Evolutionary conservation across 1,140 invertebrate genomes (phyloP), one percentile per base, ranked within the genome.

Genomic region (Theocolax elegans): DNA sequence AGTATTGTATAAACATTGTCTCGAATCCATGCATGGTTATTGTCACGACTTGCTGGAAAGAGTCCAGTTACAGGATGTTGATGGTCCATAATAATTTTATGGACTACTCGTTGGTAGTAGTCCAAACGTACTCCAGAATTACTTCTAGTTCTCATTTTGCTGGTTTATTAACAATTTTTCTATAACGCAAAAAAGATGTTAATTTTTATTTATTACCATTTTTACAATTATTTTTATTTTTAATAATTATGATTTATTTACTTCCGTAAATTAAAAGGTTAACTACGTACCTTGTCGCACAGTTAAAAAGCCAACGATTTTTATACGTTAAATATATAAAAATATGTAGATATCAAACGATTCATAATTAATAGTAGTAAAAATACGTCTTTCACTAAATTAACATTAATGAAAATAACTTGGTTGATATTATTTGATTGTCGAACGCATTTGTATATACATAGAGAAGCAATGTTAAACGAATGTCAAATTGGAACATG

Each of bases 1-100:
- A 99, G 86, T 75, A 98, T 96, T 72, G 95, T 97, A 80, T 99
- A 99, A 0, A 99, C 90, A 89, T 99, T 99, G 82, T 99, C 97
- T 17, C 98, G 89, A 67, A 99, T 95, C 98, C 98, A 99, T 0
- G 97, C 97, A 89, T 99, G 96, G 68, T 93, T 90, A 79, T 95
- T 95, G 1, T 92, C 90, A 48, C 90, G 88, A 79, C 93, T 96
- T 2, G 94, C 91, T 78, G 94, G 92, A 86, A 99, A 92, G 25
- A 99, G 86, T 13, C 97, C 97, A 65, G 96, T 98, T 0, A 98
- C 94, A 23, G 96, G 95, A 87, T 98, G 93, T 89, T 99, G 97
- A 83, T 97, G 92, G 72, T 92, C 90, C 85, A 98, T 90, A 80
- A 98, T 98, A 68, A 97, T 91, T 84, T 93, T 94, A 70, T 96